Base-by-base conservation (phyloP, 2,888 invertebrate species). In the Himalopsyche anomala region DNA sequence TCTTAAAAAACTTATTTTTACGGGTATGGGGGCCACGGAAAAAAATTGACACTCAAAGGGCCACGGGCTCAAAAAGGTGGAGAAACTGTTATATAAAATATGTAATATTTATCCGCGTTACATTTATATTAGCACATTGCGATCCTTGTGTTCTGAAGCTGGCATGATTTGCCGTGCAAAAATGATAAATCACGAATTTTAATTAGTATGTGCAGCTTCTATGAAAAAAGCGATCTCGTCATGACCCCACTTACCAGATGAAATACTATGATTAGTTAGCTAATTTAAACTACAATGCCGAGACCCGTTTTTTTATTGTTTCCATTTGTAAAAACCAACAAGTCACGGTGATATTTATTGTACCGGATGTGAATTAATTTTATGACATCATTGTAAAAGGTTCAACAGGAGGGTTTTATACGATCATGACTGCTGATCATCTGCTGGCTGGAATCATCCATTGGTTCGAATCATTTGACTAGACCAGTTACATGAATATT, bases 261-360 rank as follows among this genome's bases (percentile, higher is more conserved):
- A 74, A 74, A 74, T 36, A 74, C 74, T 36, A 19, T 36, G 74
- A 74, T 74, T 38, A 74, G 74, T 36, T 36, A 74, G 28, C 12
- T 38, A 74, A 74, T 74, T 74, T 74, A 36, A 74, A 74, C 38
- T 74, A 74, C 74, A 74, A 74, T 36, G 4, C 38, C 36, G 38
- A 74, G 74, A 74, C 12, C 36, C 74, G 74, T 74, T 74, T 74
- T 69, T 74, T 36, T 74, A 74, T 74, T 74, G 74, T 74, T 74
- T 74, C 15, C 36, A 74, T 36, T 36, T 74, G 74, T 38, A 74
- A 74, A 74, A 74, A 74, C 74, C 74, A 74, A 74, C 74, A 74
- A 74, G 74, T 74, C 74, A 74, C 38, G 36, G 74, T 38, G 36
- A 74, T 28, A 15, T 28, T 28, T 28, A 28, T 36, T 36, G 74